phyloP scores from a whole-genome alignment of 2,797 vertebrate genomes.

The Danio kyathit region DNA sequence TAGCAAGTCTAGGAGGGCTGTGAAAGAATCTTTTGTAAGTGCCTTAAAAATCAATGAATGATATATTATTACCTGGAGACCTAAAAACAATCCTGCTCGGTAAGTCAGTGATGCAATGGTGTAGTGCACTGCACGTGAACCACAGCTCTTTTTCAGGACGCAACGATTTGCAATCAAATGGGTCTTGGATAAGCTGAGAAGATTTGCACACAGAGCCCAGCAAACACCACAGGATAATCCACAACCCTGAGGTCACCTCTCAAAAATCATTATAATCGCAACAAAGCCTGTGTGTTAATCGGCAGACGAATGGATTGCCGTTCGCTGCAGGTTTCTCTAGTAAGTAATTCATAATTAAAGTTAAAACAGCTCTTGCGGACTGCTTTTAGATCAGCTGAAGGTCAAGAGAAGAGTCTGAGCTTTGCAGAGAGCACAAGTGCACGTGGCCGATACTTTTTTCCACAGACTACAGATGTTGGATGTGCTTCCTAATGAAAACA shows the following conservation, averaged over 20 bases:
- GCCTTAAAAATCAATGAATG: not conserved
- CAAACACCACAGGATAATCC: slow-evolving; percentile 48
- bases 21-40: slow-evolving; percentile 6
- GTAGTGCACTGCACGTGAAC: not conserved
- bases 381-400: slow-evolving; percentile 56
- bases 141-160: slow-evolving; percentile 14
- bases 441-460: not conserved
- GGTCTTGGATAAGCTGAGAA: slow-evolving; percentile 35
- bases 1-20: not conserved
- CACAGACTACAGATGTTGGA: slow-evolving; percentile 36
- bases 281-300: slow-evolving; percentile 59
- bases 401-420: slow-evolving; percentile 50
- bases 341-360: slow-evolving; percentile 49
- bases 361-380: slow-evolving; percentile 4
- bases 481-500: slow-evolving; percentile 40
- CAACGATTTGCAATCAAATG: slow-evolving; percentile 39
- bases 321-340: slow-evolving; percentile 54
- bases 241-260: slow-evolving; percentile 44
- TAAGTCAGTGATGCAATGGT: slow-evolving; percentile 4
- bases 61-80: slow-evolving; percentile 12
- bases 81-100: not conserved
- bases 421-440: slow-evolving; percentile 39
- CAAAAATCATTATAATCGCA: slow-evolving; percentile 59
- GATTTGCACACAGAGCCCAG: slow-evolving; percentile 43
- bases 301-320: slow-evolving; percentile 62